A percentile compares a stretch with the other conserved stretches of the same genome.
These are phyloP conservation scores for Micronycteris hirsuta DNA, from an alignment of 2,113 vertebrate genomes.

Conservation along the genomic window DNA sequence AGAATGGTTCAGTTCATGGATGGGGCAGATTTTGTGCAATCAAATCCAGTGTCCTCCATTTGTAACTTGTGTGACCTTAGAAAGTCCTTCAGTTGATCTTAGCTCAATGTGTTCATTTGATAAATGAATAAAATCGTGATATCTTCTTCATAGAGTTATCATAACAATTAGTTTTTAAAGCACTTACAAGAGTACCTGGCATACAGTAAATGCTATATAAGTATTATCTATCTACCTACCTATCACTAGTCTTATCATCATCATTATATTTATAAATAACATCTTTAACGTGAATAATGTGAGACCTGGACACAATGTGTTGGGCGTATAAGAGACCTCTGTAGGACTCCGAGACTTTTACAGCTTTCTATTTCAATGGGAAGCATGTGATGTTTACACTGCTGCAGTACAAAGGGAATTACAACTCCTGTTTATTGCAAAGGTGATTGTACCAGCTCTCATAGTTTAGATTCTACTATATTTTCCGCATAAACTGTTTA, in stretches of 20 bases:
- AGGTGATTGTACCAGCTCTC: background rate
- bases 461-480: background rate
- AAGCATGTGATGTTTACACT: background rate
- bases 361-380: background rate
- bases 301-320: background rate
- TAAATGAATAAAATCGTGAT: background rate
- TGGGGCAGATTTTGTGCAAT: background rate
- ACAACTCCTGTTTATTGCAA: background rate
- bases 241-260: background rate
- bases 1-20: background rate
- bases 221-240: background rate
- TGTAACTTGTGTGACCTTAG: background rate
- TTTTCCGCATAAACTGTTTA: conserved; percentile 4
- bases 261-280: background rate
- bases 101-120: background rate
- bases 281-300: background rate
- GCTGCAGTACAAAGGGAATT: background rate
- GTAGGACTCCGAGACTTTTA: background rate
- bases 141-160: background rate
- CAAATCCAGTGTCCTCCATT: background rate
- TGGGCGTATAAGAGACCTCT: background rate
- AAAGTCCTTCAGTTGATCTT: background rate
- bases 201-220: background rate
- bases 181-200: background rate
- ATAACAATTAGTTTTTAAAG: background rate